These are phyloP conservation scores for Petromus typicus DNA, from an alignment of 2,113 vertebrate species.

Conservation along the genomic window DNA sequence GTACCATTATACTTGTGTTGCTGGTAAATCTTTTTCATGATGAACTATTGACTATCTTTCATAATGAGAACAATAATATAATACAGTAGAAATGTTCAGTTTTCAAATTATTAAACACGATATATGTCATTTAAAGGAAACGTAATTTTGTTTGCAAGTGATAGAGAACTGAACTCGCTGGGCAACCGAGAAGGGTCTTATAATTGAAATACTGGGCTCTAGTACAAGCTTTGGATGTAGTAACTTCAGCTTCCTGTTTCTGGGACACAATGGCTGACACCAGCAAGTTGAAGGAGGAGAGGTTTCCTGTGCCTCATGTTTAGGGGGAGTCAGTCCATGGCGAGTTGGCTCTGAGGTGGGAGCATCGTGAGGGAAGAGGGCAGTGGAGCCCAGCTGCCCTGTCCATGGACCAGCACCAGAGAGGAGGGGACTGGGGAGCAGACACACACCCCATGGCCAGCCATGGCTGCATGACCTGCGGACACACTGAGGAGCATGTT, in stretches of 20 bases:
- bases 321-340: background rate
- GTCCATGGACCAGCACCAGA: background rate
- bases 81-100: background rate
- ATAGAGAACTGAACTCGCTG: constrained; percentile 1
- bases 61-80: background rate
- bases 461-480: background rate
- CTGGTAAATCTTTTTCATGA: constrained; percentile 35
- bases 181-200: background rate
- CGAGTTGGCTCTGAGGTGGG: background rate
- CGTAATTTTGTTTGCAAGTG: constrained; percentile 32
- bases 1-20: background rate
- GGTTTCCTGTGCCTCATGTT: background rate
- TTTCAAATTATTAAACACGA: constrained; percentile 29
- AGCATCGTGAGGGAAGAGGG: background rate
- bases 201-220: background rate
- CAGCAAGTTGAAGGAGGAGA: background rate
- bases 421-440: background rate
- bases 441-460: background rate
- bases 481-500: background rate
- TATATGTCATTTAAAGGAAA: constrained; percentile 20
- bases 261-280: background rate
- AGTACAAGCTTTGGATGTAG: background rate
- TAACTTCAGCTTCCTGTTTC: background rate
- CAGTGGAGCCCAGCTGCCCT: background rate
- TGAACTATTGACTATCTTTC: constrained; percentile 4